Percentiles rank a stretch among this genome's conserved stretches.
Conservation (phyloP, 1,140 invertebrate species). For the Ruditapes philippinarum region DNA sequence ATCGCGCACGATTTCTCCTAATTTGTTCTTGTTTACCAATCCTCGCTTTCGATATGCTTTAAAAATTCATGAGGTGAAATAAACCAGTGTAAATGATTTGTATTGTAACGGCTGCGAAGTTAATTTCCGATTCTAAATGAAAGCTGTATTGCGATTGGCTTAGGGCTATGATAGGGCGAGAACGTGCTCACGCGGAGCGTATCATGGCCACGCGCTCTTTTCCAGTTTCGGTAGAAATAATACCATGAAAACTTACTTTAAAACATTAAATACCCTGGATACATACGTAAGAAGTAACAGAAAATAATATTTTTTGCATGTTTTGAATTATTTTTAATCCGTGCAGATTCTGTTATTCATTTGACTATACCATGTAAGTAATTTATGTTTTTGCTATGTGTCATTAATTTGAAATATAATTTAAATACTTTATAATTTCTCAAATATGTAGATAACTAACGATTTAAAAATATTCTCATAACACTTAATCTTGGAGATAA, state of each 20-base stretch:
- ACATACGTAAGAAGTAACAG: neutral
- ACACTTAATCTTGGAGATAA: neutral
- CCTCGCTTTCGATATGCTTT: constrained; percentile 43
- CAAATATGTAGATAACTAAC: neutral
- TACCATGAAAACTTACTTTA: constrained; percentile 45
- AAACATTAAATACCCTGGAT: constrained; percentile 63
- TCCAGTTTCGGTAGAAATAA: constrained; percentile 61
- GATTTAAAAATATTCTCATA: neutral
- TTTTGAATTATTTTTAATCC: neutral
- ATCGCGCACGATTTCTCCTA: constrained; percentile 40
- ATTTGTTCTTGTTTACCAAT: constrained; percentile 54
- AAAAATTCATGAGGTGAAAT: constrained; percentile 62
- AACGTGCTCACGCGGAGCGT: constrained; percentile 30
- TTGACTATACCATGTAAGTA: neutral
- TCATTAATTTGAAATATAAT: neutral
- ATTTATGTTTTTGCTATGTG: neutral
- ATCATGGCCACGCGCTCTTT: constrained; percentile 61
- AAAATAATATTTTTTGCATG: neutral
- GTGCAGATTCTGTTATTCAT: neutral
- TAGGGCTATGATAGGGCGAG: constrained; percentile 17
- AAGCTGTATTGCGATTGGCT: constrained; percentile 46
- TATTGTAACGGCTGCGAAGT: constrained; percentile 46
- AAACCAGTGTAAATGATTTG: constrained; percentile 64
- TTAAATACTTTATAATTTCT: constrained; percentile 1
- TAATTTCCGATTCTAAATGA: constrained; percentile 58